These are phyloP conservation scores for Chrysochloris asiatica DNA, from an alignment of 2,113 vertebrate genomes.

Conservation along the genomic window DNA sequence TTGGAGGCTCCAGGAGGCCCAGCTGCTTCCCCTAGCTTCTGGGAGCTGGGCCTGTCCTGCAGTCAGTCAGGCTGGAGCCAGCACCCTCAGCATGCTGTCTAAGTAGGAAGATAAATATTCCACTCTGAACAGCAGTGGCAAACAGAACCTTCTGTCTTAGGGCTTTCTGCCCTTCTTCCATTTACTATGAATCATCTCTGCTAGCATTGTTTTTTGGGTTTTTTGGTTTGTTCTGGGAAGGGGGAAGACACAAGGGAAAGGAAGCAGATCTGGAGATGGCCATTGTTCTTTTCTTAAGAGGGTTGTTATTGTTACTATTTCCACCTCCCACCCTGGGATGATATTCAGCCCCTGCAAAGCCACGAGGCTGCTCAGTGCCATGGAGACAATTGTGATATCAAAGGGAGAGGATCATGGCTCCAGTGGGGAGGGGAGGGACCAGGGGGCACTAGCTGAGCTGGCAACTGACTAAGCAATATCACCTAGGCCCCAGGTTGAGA, in stretches of 20 bases:
- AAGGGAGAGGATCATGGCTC: constrained; percentile 62
- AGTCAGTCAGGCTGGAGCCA: neutral
- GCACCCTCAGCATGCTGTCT: neutral
- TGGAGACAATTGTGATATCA: constrained; percentile 57
- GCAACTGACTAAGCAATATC: constrained; percentile 59
- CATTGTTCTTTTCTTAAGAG: constrained; percentile 13
- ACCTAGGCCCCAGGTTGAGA: constrained; percentile 61
- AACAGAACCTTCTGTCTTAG: neutral
- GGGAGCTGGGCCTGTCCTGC: neutral
- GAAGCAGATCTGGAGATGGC: neutral
- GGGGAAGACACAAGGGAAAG: neutral
- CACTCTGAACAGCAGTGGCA: neutral
- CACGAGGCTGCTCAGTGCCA: neutral
- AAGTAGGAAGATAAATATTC: constrained; percentile 22
- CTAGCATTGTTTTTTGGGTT: neutral
- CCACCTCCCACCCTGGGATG: neutral
- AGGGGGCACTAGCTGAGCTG: neutral
- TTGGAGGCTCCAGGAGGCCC: neutral
- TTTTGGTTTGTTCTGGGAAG: neutral
- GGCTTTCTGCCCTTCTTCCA: neutral
- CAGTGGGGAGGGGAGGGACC: neutral
- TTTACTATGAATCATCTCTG: neutral
- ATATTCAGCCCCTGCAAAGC: neutral
- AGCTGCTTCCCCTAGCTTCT: neutral
- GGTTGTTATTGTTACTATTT: constrained; percentile 39